Conservation (phyloP, 2,888 invertebrate genomes). For the Aphodius granarius region DNA sequence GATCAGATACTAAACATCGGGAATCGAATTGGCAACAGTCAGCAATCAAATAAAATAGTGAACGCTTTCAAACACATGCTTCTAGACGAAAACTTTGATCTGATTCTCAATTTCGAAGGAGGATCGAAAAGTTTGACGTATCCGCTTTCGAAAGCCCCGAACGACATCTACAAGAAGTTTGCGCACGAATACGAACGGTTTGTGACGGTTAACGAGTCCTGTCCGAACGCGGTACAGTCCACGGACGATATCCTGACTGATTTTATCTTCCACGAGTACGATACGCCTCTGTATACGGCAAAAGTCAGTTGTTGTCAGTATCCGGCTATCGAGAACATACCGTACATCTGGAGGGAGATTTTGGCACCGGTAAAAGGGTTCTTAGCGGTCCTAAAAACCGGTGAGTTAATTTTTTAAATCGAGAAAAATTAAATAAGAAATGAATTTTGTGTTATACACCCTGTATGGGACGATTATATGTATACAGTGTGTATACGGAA, state of each 20-base stretch:
- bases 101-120: conserved; percentile 73
- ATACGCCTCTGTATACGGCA: conserved; percentile 68
- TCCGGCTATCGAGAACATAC: conserved; percentile 69
- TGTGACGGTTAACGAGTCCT: conserved; percentile 44
- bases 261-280: conserved; percentile 63
- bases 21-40: conserved; percentile 47
- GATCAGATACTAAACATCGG: conserved; percentile 62
- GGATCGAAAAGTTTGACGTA: conserved; percentile 67
- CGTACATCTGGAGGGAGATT: conserved; percentile 72
- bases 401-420: too few relatives aligned
- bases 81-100: conserved; percentile 67
- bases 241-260: conserved; percentile 60
- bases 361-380: conserved; percentile 66
- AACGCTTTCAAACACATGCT: conserved; percentile 68
- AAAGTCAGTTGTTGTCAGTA: conserved; percentile 84
- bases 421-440: too few relatives aligned
- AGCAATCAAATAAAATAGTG: conserved; percentile 52
- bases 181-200: conserved; percentile 55
- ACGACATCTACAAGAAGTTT: conserved; percentile 56
- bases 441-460: too few relatives aligned
- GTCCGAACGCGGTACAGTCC: conserved; percentile 46
- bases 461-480: too few relatives aligned
- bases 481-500: too few relatives aligned
- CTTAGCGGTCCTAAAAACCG: conserved; percentile 64
- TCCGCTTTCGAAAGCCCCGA: conserved; percentile 41